phyloP scores from a whole-genome alignment of 1,140 invertebrate genomes.

The Drosophila persimilis region DNA sequence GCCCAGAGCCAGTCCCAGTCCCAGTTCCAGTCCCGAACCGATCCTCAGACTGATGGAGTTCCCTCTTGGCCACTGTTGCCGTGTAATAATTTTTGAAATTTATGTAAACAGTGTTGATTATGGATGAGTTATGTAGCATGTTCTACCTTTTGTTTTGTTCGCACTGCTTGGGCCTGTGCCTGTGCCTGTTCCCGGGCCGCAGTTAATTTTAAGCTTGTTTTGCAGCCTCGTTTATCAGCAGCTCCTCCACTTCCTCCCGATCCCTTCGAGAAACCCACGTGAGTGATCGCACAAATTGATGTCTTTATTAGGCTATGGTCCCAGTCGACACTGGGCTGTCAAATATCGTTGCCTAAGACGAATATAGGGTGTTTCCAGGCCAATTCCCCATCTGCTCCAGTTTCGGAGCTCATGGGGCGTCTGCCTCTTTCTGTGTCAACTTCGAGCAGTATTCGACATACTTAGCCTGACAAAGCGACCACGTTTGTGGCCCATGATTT shows the following conservation, averaged over 20 bases:
- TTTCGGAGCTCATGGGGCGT: slow-evolving; percentile 5
- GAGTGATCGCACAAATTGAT: slow-evolving; percentile 73
- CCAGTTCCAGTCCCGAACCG: slow-evolving; percentile 3
- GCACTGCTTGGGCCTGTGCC: slow-evolving; percentile 44
- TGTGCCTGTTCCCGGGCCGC: slow-evolving; percentile 26
- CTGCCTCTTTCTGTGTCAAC: slow-evolving; percentile 8
- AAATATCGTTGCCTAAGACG: background rate
- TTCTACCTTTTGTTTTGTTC: slow-evolving; percentile 76
- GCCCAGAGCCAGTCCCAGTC: slow-evolving; percentile 2
- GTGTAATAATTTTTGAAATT: slow-evolving; percentile 81
- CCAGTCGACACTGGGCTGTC: slow-evolving; percentile 25
- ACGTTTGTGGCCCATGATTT: slow-evolving; percentile 28
- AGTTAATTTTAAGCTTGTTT: slow-evolving; percentile 78
- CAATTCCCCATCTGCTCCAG: background rate
- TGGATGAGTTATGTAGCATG: slow-evolving; percentile 81
- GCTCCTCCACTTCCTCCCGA: slow-evolving; percentile 7
- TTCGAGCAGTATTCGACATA: slow-evolving; percentile 24
- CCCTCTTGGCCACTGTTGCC: slow-evolving; percentile 44
- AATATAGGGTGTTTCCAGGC: background rate
- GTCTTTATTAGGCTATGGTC: slow-evolving; percentile 66
- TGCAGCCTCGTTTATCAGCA: slow-evolving; percentile 60
- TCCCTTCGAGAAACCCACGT: slow-evolving; percentile 29
- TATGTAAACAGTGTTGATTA: slow-evolving; percentile 82
- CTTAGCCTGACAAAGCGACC: slow-evolving; percentile 30
- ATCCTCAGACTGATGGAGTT: slow-evolving; percentile 6